A percentile compares a stretch with the other conserved stretches of the same genome.
These are phyloP conservation scores for Epinephelus awoara DNA, from an alignment of 2,797 vertebrate genomes.

Conservation along the genomic window DNA sequence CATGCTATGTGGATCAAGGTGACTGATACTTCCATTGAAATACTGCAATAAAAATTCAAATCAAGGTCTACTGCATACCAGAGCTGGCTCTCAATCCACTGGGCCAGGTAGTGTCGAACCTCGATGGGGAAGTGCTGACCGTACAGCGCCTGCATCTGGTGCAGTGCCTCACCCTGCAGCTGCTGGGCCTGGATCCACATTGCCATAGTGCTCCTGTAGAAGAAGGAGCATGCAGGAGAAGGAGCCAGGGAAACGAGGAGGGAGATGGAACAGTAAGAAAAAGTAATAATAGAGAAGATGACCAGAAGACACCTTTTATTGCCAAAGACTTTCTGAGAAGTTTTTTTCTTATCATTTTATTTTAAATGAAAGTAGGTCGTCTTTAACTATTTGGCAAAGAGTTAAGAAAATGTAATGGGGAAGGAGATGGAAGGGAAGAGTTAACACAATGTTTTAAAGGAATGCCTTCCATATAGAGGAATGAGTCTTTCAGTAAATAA, in stretches of 20 bases:
- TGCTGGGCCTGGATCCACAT: constrained; percentile 98
- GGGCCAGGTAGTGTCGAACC: constrained; percentile 95
- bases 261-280: no score
- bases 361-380: no score
- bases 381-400: no score
- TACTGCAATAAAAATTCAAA: neutral
- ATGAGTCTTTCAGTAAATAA: neutral
- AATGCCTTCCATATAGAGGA: neutral
- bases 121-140: constrained; percentile 97
- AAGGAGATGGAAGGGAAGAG: neutral
- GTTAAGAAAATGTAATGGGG: neutral
- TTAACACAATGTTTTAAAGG: neutral
- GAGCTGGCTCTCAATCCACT: constrained; percentile 94
- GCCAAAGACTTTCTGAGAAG: no score
- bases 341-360: no score
- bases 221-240: neutral
- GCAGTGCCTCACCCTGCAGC: constrained; percentile 93
- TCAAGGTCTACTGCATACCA: constrained; percentile 85
- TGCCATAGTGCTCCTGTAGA: constrained; percentile 86
- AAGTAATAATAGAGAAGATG: neutral
- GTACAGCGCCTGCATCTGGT: constrained; percentile 95
- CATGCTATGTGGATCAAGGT: no score
- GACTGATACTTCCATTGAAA: neutral
- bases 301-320: neutral
- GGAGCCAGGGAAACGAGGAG: neutral